Conservation (phyloP, 2,797 vertebrate genomes). For the Enoplosus armatus region DNA sequence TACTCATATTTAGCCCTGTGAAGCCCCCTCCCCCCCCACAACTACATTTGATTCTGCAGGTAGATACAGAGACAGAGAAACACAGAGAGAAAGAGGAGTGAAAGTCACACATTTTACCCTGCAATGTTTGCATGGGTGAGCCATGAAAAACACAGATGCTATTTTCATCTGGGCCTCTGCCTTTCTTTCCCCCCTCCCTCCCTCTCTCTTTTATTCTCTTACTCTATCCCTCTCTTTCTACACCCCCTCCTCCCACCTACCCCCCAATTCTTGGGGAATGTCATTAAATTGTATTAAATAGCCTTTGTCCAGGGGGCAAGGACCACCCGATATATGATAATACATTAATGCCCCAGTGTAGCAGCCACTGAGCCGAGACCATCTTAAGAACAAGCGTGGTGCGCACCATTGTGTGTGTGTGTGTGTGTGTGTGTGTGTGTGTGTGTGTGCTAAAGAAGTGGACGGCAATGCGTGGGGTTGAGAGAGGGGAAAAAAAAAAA, state of each 20-base stretch:
- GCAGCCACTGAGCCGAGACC: slow-evolving; percentile 96
- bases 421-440: slow-evolving; percentile 6
- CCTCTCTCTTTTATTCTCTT: slow-evolving; percentile 88
- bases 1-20: slow-evolving; percentile 85
- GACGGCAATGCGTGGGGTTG: slow-evolving; percentile 29
- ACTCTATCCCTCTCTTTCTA: slow-evolving; percentile 65
- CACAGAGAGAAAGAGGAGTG: slow-evolving; percentile 54
- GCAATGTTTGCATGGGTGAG: slow-evolving; percentile 92
- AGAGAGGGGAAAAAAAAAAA: too few relatives aligned
- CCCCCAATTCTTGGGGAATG: slow-evolving; percentile 94
- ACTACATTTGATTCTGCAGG: slow-evolving; percentile 59
- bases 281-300: slow-evolving; percentile 99
- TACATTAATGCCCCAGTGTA: slow-evolving; percentile 97
- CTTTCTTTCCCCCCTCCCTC: slow-evolving; percentile 81
- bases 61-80: slow-evolving; percentile 36
- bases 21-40: slow-evolving; percentile 39
- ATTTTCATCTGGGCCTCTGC: slow-evolving; percentile 94
- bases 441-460: slow-evolving; percentile 43
- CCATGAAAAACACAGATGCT: slow-evolving; percentile 97
- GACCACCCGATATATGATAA: slow-evolving; percentile 99
- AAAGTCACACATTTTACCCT: slow-evolving; percentile 90
- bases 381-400: slow-evolving; percentile 91
- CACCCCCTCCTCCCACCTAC: slow-evolving; percentile 73
- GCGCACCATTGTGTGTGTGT: slow-evolving; percentile 43
- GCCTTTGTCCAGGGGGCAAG: slow-evolving; percentile 99